Evolutionary conservation across 2,888 invertebrate genomes (phyloP).

Genomic region (Eupeodes luniger): DNA sequence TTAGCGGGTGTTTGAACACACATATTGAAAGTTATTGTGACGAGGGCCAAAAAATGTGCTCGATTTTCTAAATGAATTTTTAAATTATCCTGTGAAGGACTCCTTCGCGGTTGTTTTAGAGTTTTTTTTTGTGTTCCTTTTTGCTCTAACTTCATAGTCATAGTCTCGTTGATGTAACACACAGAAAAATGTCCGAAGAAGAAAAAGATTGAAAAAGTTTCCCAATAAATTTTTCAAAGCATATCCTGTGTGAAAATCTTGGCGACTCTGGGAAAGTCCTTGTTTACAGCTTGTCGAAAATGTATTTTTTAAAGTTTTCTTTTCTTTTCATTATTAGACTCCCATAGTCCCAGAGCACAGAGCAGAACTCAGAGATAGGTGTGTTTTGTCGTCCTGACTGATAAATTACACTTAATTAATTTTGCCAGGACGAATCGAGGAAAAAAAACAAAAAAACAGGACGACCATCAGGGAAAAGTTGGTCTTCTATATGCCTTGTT

Average conservation of each 20-base stretch:
- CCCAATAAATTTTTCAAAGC: constrained; percentile 69
- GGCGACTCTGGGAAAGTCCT: constrained; percentile 50
- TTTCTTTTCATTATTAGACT: not conserved
- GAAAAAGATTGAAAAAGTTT: constrained; percentile 63
- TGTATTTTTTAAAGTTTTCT: constrained; percentile 42
- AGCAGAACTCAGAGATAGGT: constrained; percentile 11
- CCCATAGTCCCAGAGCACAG: not conserved
- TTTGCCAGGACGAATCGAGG: constrained; percentile 10
- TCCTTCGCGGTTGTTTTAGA: constrained; percentile 33
- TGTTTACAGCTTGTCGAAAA: constrained; percentile 73
- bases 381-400: constrained; percentile 54
- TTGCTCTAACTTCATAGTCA: not conserved
- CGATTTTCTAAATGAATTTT: constrained; percentile 69
- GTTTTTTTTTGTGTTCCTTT: constrained; percentile 21
- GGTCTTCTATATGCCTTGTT: constrained; percentile 12
- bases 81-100: constrained; percentile 44
- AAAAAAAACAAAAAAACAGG: not conserved
- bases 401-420: constrained; percentile 75
- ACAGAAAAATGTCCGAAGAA: constrained; percentile 15
- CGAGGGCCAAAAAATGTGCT: constrained; percentile 37
- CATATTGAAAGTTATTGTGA: constrained; percentile 49
- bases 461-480: constrained; percentile 22
- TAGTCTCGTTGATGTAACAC: not conserved
- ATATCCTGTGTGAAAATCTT: constrained; percentile 70
- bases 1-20: constrained; percentile 36